These are phyloP conservation scores for Mobula birostris DNA, from an alignment of 2,113 vertebrate genomes.

Conservation along the genomic window DNA sequence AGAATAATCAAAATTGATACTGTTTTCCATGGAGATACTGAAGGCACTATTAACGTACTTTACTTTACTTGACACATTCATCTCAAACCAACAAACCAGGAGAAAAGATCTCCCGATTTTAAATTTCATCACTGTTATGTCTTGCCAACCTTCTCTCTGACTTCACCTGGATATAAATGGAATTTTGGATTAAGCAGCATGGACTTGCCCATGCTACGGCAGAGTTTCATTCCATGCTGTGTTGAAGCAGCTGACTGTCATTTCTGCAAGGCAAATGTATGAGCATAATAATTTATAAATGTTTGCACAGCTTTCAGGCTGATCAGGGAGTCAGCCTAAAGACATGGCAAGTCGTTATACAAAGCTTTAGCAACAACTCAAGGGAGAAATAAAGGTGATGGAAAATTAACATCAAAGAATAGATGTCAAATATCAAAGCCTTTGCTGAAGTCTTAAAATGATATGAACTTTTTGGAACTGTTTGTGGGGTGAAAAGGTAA, in stretches of 20 bases:
- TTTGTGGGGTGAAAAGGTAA: background rate
- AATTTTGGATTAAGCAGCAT: background rate
- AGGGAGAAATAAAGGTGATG: background rate
- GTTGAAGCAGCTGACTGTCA: background rate
- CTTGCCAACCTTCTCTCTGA: background rate
- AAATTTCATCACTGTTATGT: background rate
- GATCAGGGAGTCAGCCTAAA: background rate
- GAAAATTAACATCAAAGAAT: too few species aligned
- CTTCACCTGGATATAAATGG: background rate
- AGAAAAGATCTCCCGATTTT: background rate
- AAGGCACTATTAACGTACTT: background rate
- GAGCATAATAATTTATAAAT: background rate
- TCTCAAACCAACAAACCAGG: background rate
- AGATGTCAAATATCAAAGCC: too few species aligned
- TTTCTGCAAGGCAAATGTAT: background rate
- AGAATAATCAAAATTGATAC: background rate
- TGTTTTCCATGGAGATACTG: background rate
- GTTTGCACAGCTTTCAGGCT: background rate
- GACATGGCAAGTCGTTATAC: background rate
- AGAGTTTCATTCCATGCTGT: background rate
- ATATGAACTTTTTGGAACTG: background rate
- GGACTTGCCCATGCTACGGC: background rate
- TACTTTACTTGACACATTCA: background rate
- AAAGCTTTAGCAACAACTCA: background rate
- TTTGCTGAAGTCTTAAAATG: background rate